Conservation (phyloP, 2,888 invertebrate species). For the Conomelus anceps region DNA sequence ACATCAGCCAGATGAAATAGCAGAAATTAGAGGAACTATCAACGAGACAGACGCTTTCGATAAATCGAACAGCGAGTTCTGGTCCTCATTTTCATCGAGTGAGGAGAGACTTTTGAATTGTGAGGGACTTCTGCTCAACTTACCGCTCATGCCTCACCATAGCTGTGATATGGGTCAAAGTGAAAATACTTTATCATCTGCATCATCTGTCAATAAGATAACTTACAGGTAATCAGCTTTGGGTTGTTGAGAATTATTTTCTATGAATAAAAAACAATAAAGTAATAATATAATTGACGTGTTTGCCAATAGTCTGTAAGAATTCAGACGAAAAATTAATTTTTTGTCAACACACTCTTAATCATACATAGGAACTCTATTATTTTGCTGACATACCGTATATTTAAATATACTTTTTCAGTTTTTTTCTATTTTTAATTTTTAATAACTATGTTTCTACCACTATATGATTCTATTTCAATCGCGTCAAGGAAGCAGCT, state of each 20-base stretch:
- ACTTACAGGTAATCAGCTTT: constrained; percentile 54
- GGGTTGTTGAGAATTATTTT: background rate
- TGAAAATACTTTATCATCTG: constrained; percentile 44
- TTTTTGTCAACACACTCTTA: too few relatives aligned
- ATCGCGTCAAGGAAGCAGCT: too few relatives aligned
- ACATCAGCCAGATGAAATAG: constrained; percentile 53
- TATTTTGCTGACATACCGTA: too few relatives aligned
- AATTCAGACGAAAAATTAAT: too few relatives aligned
- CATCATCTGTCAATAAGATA: constrained; percentile 54
- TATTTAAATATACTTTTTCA: too few relatives aligned
- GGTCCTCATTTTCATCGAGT: constrained; percentile 74
- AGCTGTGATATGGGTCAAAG: constrained; percentile 46
- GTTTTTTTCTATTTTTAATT: too few relatives aligned
- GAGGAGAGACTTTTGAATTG: constrained; percentile 69
- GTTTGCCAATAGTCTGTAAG: too few relatives aligned
- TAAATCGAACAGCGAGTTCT: constrained; percentile 69
- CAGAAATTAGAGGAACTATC: constrained; percentile 46
- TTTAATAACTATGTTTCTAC: too few relatives aligned
- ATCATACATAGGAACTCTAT: too few relatives aligned
- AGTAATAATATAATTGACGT: too few relatives aligned
- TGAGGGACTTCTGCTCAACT: constrained; percentile 62
- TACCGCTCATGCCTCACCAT: constrained; percentile 60
- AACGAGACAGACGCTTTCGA: constrained; percentile 62
- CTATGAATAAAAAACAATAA: too few relatives aligned
- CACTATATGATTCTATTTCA: too few relatives aligned